Evolutionary conservation across 2,113 vertebrate species (phyloP), one percentile per base, ranked within the genome.

Genomic region (Myotis brandtii): DNA sequence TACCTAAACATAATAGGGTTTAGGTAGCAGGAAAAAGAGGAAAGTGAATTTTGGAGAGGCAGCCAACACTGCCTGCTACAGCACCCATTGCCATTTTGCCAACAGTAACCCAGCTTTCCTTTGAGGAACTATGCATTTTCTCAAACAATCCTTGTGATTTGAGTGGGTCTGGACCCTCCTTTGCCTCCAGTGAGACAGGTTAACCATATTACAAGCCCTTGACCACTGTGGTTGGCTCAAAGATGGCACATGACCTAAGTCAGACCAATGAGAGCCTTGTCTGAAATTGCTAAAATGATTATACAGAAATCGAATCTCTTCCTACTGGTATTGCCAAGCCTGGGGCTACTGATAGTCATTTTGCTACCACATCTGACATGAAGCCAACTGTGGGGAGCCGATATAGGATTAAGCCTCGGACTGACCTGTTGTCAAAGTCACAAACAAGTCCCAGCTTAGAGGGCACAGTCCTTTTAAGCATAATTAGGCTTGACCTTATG

Each of bases 261-360:
- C 46, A 52, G 43, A 64, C 21, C 77, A 76, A 64, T 70, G 34
- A 88, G 5, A 94, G 17, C 64, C 48, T 96, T 91, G 54, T 66
- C 40, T 93, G 52, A 90, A 77, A 30, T 73, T 69, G 27, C 34
- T 52, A 46, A 89, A 81, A 66, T 2, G 37, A 76, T 64, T 50
- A 64, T 34, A 46, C 30, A 75, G 20, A 95, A 77, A 94, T 93
- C 92, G 64, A 87, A 48, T 79, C 43, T 86, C 66, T 88, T 87
- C 83, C 34, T 66, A 23, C 20, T 77, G n/a, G 11, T 76, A 32
- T 89, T 91, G 20, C 66, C 11, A 93, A 76, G 10, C 4, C 50
- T 59, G 14, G 40, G 27, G 3, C 37, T 94, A 20, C 30, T 85
- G 34, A 77, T 37, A 70, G n/a, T 76, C 43, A 70, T 94, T 66